phyloP scores from a whole-genome alignment of 1,140 invertebrate species.

The Drosophila aff. region DNA sequence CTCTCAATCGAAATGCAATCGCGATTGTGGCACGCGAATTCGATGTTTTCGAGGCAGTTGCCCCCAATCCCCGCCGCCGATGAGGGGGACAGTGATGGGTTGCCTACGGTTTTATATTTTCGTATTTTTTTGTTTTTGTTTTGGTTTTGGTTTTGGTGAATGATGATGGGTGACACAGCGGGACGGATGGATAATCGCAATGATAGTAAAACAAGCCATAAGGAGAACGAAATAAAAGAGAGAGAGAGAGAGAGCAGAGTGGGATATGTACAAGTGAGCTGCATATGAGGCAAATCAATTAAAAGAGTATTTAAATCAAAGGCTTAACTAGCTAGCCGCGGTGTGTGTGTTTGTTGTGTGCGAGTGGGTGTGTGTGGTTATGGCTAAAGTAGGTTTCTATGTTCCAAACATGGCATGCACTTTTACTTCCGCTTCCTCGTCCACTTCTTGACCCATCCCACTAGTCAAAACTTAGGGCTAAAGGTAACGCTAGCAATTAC shows the following conservation, averaged over 20 bases:
- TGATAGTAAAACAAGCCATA: constrained; percentile 50
- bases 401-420: constrained; percentile 74
- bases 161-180: constrained; percentile 62
- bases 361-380: constrained; percentile 25
- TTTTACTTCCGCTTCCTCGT: constrained; percentile 36
- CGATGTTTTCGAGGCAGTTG: constrained; percentile 79
- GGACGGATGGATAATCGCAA: constrained; percentile 59
- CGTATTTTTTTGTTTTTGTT: constrained; percentile 15
- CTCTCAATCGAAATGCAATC: constrained; percentile 86
- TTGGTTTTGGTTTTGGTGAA: constrained; percentile 30
- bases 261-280: constrained; percentile 28
- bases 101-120: constrained; percentile 51
- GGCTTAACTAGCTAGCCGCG: constrained; percentile 50
- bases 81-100: constrained; percentile 44
- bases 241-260: constrained; percentile 34
- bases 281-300: constrained; percentile 55
- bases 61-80: constrained; percentile 26
- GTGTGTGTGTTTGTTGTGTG: constrained; percentile 16
- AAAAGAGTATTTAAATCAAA: constrained; percentile 46
- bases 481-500: constrained; percentile 23
- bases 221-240: constrained; percentile 36
- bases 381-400: constrained; percentile 71
- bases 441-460: constrained; percentile 18
- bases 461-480: constrained; percentile 16
- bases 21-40: constrained; percentile 86